Evolutionary conservation across 2,888 invertebrate genomes (phyloP).

Genomic region (Athalia cordata): DNA sequence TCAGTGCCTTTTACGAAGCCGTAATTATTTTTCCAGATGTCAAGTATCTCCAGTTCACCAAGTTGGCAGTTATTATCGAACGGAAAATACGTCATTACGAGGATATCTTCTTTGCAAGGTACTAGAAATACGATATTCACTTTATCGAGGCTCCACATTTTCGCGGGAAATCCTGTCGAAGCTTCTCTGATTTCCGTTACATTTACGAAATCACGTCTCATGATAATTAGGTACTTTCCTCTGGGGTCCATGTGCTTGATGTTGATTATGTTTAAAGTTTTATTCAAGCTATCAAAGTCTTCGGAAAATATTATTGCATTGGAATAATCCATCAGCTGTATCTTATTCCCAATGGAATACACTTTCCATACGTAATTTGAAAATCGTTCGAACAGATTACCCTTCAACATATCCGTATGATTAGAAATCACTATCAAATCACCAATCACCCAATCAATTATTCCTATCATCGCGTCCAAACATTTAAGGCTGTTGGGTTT

Average conservation of each 20-base stretch:
- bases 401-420: background rate
- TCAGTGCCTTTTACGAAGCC: conserved; percentile 2
- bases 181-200: conserved; percentile 4
- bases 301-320: conserved; percentile 5
- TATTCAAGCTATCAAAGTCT: conserved; percentile 1
- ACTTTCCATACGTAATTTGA: conserved; percentile 7
- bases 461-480: background rate
- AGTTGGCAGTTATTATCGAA: conserved; percentile 18
- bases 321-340: background rate
- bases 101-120: conserved; percentile 15
- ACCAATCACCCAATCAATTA: background rate
- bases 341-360: background rate
- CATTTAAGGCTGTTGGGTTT: background rate
- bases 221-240: conserved; percentile 1
- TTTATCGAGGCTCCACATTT: conserved; percentile 25
- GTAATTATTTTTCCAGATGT: background rate
- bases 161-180: conserved; percentile 4
- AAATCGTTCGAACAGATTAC: background rate
- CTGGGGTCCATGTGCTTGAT: background rate
- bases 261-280: background rate
- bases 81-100: conserved; percentile 20
- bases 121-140: conserved; percentile 10
- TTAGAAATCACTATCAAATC: conserved; percentile 17
- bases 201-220: background rate
- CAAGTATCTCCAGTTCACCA: conserved; percentile 8